Percentiles rank a stretch among this genome's conserved stretches.
These are phyloP conservation scores for Bombycilla garrulus DNA, from an alignment of 2,113 vertebrate genomes.

Conservation along the genomic window DNA sequence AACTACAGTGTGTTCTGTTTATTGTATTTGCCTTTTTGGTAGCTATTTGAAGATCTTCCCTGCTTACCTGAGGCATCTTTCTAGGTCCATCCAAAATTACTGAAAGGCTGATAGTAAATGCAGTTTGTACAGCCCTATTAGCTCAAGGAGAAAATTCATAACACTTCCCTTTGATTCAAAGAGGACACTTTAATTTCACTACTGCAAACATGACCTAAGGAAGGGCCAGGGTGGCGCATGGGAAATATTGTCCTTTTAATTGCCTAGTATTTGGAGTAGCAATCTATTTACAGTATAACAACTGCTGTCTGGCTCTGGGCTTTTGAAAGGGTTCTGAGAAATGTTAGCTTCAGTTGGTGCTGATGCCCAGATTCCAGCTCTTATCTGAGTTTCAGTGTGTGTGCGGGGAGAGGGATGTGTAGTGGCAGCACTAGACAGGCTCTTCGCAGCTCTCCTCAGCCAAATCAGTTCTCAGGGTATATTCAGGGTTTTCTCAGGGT, in stretches of 20 bases:
- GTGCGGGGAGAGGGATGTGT: accelerated
- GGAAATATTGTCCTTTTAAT: background rate
- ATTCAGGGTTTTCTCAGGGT: background rate
- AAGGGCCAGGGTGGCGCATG: background rate
- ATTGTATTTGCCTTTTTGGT: background rate
- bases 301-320: background rate
- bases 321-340: background rate
- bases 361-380: background rate
- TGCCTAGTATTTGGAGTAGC: background rate
- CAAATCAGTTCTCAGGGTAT: constrained; percentile 1
- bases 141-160: background rate
- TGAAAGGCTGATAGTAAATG: background rate
- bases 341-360: background rate
- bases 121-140: background rate
- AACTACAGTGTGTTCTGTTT: background rate
- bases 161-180: background rate
- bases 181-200: constrained; percentile 3
- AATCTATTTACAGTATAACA: background rate
- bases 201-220: constrained; percentile 8
- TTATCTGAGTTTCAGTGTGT: background rate
- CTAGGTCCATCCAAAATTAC: background rate
- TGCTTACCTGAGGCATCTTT: background rate
- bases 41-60: background rate
- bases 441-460: background rate
- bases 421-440: background rate